These are phyloP conservation scores for Spodoptera frugiperda DNA, from an alignment of 1,140 invertebrate species.

Conservation along the genomic window DNA sequence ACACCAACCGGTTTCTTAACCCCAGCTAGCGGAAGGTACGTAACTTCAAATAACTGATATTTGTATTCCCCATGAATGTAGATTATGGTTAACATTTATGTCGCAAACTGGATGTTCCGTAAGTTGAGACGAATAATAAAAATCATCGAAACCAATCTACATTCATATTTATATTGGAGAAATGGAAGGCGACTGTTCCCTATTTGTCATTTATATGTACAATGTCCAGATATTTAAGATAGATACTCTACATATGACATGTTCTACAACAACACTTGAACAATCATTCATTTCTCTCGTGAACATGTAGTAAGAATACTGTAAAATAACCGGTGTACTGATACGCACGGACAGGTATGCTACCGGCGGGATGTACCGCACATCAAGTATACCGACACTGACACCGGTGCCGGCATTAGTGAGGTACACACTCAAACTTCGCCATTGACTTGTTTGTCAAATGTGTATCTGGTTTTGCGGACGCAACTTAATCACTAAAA, in stretches of 20 bases:
- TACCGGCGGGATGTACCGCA: conserved; percentile 92
- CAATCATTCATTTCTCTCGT: conserved; percentile 3
- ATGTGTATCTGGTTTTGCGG: conserved; percentile 58
- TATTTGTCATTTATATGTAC: too few relatives aligned
- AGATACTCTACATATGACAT: too few relatives aligned
- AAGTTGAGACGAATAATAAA: neutral
- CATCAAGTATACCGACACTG: conserved; percentile 95
- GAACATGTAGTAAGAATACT: neutral
- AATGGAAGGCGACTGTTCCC: neutral
- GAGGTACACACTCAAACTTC: conserved; percentile 89
- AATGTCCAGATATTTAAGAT: too few relatives aligned
- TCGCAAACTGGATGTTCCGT: neutral
- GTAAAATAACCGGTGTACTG: conserved; percentile 53
- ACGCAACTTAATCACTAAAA: conserved; percentile 59
- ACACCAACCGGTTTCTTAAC: conserved; percentile 91
- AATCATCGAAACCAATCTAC: conserved; percentile 13
- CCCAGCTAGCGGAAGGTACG: conserved; percentile 89
- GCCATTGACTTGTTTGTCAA: conserved; percentile 66
- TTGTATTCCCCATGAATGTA: conserved; percentile 1
- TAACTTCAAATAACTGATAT: conserved; percentile 13
- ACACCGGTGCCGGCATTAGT: conserved; percentile 90
- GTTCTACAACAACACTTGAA: too few relatives aligned
- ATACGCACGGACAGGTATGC: conserved; percentile 80
- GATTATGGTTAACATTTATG: conserved; percentile 13
- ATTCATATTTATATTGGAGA: conserved; percentile 12